Evolutionary conservation across 2,113 vertebrate species (phyloP), one percentile per base, ranked within the genome.

Genomic region (Apus apus): DNA sequence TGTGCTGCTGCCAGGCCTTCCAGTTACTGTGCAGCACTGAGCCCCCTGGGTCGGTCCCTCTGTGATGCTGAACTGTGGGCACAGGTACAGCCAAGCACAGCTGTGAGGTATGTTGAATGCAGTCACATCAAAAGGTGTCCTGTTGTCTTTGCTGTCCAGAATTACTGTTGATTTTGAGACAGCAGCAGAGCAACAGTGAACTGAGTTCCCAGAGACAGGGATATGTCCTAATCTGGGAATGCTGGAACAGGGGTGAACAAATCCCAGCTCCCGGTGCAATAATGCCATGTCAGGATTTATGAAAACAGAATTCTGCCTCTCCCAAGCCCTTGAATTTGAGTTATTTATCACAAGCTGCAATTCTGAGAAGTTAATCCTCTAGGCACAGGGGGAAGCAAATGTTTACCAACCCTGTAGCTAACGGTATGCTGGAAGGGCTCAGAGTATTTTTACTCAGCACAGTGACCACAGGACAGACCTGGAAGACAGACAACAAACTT

Each of bases 11-110:
- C 25, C 32, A 32, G 67, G 6, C 61, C 18, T 74, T 17, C 54
- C 20, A 40, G 57, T 16, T n/a, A 11, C 30, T 17, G 58, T 48
- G 68, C 30, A 15, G 8, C 3, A 0, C 61, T 16, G 9, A 9
- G 19, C 25, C 34, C 25, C 45, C 32, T 0, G 4, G 40, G 65
- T 15, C 2, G 3, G 0, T 13, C 8, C 15, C 0, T 26, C 61
- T 22, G 14, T 36, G 75, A 6, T 29, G 32, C 34, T 23, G 30
- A 62, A 3, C 73, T 40, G 40, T 9, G 13, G 50, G 68, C 9
- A 22, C n/a, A 66, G 70, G 8, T 18, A n/a, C 8, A 64, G 61
- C 34, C 22, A 1, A 6, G 38, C 21, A 9, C 1, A 25, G 51
- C 56, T 66, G 16, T 8, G 80, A 53, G 79, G 7, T 17, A 17